Evolutionary conservation across 2,888 invertebrate genomes (phyloP), one percentile per base, ranked within the genome.

Genomic region (Rhaphigaster nebulosa): DNA sequence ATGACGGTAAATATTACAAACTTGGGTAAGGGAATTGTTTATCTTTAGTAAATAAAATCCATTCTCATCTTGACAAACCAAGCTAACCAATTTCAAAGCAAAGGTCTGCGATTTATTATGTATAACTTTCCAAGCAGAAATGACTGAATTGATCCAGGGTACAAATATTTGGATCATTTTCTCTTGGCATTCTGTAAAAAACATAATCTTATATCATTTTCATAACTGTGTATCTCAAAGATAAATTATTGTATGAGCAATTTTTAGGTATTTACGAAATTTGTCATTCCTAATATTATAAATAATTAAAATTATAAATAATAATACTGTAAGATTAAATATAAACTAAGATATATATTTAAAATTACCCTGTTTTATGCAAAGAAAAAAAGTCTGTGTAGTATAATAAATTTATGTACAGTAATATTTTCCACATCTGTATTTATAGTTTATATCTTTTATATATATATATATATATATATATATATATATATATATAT

Each of bases 71-170:
- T 89, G 76, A 13, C 80, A 56, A 45, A 91, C 88, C 26, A 89
- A 88, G n/a, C 89, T 87, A 13, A 91, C 70, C 13, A 91, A 80
- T 88, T 88, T 89, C 56, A 91, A 87, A 45, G 91, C 90, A 90
- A 91, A 91, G 15, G 65, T 38, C 54, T 87, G 87, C 34, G 91
- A 34, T 38, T 87, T 88, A 20, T 29, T 45, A 26, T 76, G 50
- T n/a, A 91, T 65, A 80, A 8, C 41, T 18, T 60, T 34, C 91
- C 91, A 91, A 38, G 41, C 26, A 52, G 84, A 80, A 52, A 70
- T 38, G 0, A 91, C 88, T 65, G 87, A 87, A 34, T 65, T 87
- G 13, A 91, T 60, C 91, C 91, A 91, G 6, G 87, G 87, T 20
- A 90, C 52, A 87, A 90, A 87, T 70, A 60, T 60, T 60, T 87